Base-by-base conservation (phyloP, 2,113 vertebrate species). In the Rhinichthys klamathensis region DNA sequence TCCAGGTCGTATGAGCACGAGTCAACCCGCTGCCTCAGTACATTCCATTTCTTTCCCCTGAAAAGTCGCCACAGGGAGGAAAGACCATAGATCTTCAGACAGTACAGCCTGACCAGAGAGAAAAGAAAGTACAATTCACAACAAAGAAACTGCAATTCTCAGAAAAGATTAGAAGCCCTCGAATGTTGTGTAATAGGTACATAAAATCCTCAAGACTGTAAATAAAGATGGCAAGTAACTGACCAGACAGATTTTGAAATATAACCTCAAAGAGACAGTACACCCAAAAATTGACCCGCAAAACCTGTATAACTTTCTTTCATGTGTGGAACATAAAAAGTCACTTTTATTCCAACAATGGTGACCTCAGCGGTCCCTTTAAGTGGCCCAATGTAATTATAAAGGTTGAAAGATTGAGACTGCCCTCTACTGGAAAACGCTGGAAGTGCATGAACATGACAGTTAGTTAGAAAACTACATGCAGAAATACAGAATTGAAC, bases 31-130 rank as follows among this genome's bases (percentile, higher is more conserved):
- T 98, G 97, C 56, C 97, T 92, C 87, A 99, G 93, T 7, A 99
- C 97, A 0, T 99, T 99, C 98, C 98, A 99, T 94, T 99, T 99
- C 93, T 98, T 99, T 9, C 98, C 98, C 16, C 98, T 96, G 92
- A 99, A 99, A 56, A 99, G 95, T 79, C 97, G 97, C 98, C 98
- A 99, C 35, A 99, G 96, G 0, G 98, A 97, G 1, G 97, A 96
- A n/a, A 99, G 94, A 61, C 97, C 97, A 0, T 95, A 97, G 90
- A 99, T 93, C 95, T 98, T 99, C 90, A 99, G 89, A 91, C 96
- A 97, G 93, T 99, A 99, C 32, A 99, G 91, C 90, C 98, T 99
- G 91, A 83, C 27, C 25, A 2, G 78, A 89, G 3, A 84, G 54
- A 83, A 10, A 83, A 41, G 5, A 38, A 51, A 30, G n/a, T 27